Percentiles rank a stretch among this genome's conserved stretches.
Conservation (phyloP, 1,140 invertebrate species). For the Polypedilum pembai region DNA sequence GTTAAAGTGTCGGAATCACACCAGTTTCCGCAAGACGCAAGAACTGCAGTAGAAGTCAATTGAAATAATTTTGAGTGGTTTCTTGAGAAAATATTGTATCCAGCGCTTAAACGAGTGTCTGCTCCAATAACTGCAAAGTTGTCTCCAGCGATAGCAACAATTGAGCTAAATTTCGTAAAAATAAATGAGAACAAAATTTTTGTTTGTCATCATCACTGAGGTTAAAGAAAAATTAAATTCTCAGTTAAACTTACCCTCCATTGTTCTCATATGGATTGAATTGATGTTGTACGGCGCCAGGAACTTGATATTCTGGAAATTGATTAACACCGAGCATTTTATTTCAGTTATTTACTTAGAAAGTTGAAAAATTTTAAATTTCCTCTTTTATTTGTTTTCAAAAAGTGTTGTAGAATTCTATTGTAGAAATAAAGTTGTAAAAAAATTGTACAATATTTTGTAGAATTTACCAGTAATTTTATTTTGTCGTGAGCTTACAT, state of each 20-base stretch:
- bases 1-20: conserved; percentile 93
- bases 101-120: conserved; percentile 88
- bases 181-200: conserved; percentile 30
- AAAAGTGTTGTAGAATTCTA: too few relatives aligned
- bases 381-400: too few relatives aligned
- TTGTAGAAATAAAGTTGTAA: too few relatives aligned
- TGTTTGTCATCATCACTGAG: conserved; percentile 27
- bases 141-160: conserved; percentile 88
- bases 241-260: conserved; percentile 53
- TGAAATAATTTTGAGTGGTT: conserved; percentile 78
- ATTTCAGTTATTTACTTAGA: background rate
- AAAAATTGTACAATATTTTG: too few relatives aligned
- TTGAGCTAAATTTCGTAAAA: conserved; percentile 52
- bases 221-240: conserved; percentile 20
- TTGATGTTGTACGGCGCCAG: conserved; percentile 52
- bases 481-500: too few relatives aligned
- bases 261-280: conserved; percentile 71
- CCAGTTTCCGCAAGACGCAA: conserved; percentile 92
- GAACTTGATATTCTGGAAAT: conserved; percentile 58
- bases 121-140: conserved; percentile 79
- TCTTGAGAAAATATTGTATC: conserved; percentile 82
- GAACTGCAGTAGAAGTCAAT: conserved; percentile 71
- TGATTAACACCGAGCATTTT: conserved; percentile 42
- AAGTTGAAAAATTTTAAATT: too few relatives aligned
- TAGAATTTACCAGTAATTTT: too few relatives aligned